These are phyloP conservation scores for Megaceryle torquata DNA, from an alignment of 2,113 vertebrate species.

Conservation along the genomic window DNA sequence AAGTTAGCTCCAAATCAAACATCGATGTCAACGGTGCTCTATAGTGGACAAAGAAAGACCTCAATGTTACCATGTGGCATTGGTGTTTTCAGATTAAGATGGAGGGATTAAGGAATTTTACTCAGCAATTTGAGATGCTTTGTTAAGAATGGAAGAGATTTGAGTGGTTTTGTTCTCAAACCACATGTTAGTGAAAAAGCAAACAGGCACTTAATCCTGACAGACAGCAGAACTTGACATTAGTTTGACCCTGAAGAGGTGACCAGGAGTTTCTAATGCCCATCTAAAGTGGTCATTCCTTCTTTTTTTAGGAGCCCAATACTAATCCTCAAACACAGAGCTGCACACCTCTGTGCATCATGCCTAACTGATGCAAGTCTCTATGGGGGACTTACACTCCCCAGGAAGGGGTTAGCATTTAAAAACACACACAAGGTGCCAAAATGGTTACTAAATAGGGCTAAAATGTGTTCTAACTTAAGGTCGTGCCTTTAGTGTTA, in stretches of 20 bases:
- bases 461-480: slow-evolving; percentile 44
- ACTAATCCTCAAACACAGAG: slow-evolving; percentile 63
- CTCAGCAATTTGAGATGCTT: slow-evolving; percentile 84
- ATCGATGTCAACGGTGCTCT: background rate
- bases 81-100: slow-evolving; percentile 81
- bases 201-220: slow-evolving; percentile 92
- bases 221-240: slow-evolving; percentile 88
- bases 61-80: slow-evolving; percentile 37
- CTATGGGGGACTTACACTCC: slow-evolving; percentile 15
- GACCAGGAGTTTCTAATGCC: slow-evolving; percentile 67
- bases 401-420: background rate
- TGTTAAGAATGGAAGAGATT: slow-evolving; percentile 80
- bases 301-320: slow-evolving; percentile 14
- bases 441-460: slow-evolving; percentile 49
- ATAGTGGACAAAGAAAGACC: slow-evolving; percentile 48
- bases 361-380: background rate
- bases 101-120: slow-evolving; percentile 84
- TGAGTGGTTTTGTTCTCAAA: slow-evolving; percentile 85
- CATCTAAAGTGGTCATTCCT: slow-evolving; percentile 50
- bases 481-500: slow-evolving; percentile 34
- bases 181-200: slow-evolving; percentile 82
- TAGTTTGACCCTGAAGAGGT: slow-evolving; percentile 83
- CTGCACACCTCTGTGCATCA: background rate
- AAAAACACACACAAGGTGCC: background rate
- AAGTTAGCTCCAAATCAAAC: background rate